Conservation (phyloP, 2,797 vertebrate species). For the Alcedo quadribrachys region DNA sequence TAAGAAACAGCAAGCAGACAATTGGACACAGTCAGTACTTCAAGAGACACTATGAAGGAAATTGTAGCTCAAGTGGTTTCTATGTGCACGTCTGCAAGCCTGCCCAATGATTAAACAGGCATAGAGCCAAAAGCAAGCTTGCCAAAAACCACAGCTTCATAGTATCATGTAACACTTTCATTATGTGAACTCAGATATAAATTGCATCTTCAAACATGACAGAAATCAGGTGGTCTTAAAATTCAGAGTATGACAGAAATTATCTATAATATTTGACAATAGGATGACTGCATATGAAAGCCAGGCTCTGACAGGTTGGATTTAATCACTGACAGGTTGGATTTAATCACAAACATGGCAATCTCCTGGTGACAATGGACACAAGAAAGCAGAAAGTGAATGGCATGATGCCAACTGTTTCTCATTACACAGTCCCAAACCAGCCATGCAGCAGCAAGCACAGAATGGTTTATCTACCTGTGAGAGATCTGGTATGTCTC, state of each 20-base stretch:
- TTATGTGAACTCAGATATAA: neutral
- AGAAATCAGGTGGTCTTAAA: neutral
- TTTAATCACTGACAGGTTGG: neutral
- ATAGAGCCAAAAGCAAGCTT: neutral
- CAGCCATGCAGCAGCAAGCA: neutral
- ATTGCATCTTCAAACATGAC: neutral
- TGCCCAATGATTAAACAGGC: neutral
- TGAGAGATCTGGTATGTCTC: conserved; percentile 98
- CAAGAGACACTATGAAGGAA: neutral
- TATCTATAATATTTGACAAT: neutral
- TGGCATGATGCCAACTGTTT: neutral
- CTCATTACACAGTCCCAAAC: neutral
- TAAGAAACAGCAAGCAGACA: conserved; percentile 20
- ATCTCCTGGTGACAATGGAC: neutral
- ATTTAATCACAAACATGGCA: neutral
- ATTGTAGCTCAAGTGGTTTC: neutral
- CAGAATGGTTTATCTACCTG: conserved; percentile 83
- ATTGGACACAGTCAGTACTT: neutral
- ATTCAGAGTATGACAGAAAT: neutral
- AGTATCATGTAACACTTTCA: neutral
- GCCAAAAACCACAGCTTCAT: neutral
- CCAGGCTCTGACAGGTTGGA: neutral
- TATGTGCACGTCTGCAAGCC: neutral
- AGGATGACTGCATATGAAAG: neutral
- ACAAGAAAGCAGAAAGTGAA: neutral